A percentile compares a stretch with the other conserved stretches of the same genome.
Conservation (phyloP, 2,797 vertebrate genomes). For the Brachymystax lenok region DNA sequence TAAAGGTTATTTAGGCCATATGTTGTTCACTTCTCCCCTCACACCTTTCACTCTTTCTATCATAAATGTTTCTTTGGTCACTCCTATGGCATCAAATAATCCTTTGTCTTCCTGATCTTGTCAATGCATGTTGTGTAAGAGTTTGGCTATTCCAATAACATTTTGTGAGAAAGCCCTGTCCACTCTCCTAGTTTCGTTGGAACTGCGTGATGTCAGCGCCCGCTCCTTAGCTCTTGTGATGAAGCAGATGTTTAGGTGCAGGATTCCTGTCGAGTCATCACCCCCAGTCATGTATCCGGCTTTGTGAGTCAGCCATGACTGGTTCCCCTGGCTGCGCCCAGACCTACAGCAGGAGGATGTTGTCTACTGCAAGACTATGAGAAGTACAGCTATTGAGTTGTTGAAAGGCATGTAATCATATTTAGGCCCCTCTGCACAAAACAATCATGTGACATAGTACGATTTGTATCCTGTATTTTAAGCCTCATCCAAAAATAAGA, state of each 20-base stretch:
- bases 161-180: constrained; percentile 1
- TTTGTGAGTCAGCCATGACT: constrained; percentile 58
- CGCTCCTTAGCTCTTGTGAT: too few species aligned
- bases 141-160: background rate
- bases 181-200: too few species aligned
- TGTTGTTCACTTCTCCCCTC: background rate
- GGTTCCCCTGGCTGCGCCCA: constrained; percentile 47
- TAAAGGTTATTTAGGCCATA: background rate
- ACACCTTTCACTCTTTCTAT: background rate
- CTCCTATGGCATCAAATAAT: background rate
- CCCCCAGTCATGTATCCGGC: constrained; percentile 14
- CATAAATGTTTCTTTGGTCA: background rate
- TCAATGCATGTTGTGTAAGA: background rate
- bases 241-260: constrained; percentile 40
- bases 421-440: background rate
- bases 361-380: constrained; percentile 4
- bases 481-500: background rate
- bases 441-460: background rate
- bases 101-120: background rate
- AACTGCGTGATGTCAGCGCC: background rate
- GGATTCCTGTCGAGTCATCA: constrained; percentile 51
- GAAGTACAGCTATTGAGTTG: background rate
- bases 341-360: constrained; percentile 44
- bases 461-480: background rate
- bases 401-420: background rate